phyloP scores from a whole-genome alignment of 2,797 vertebrate genomes.

The Benthosema pterotum region DNA sequence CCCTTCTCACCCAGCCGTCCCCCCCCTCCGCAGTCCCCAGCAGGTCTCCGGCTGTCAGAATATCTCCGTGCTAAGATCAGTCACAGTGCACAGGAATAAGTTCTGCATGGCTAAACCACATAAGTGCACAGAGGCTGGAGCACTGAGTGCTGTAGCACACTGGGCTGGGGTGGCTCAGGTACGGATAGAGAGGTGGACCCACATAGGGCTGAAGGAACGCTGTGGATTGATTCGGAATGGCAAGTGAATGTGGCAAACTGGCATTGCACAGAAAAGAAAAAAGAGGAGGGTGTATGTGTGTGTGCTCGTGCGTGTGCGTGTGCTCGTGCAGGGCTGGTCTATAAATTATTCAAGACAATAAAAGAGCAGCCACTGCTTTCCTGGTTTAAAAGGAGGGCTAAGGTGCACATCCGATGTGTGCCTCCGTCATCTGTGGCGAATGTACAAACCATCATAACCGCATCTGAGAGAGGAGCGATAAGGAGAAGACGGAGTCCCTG shows the following conservation, averaged over 20 bases:
- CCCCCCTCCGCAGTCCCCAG: conserved; percentile 17
- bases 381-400: conserved; percentile 16
- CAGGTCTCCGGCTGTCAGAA: conserved; percentile 48
- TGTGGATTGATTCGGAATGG: conserved; percentile 49
- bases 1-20: neutral
- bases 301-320: neutral
- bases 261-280: conserved; percentile 19
- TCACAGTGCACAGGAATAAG: conserved; percentile 55
- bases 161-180: conserved; percentile 53
- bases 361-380: conserved; percentile 42
- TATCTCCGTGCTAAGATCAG: conserved; percentile 59
- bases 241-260: conserved; percentile 30
- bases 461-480: too few relatives aligned
- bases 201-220: conserved; percentile 29
- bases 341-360: conserved; percentile 61
- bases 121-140: conserved; percentile 42
- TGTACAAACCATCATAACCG: too few relatives aligned
- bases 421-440: too few relatives aligned
- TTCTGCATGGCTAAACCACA: conserved; percentile 67
- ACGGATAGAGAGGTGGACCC: conserved; percentile 55
- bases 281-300: conserved; percentile 5
- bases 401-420: conserved; percentile 30
- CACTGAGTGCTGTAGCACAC: conserved; percentile 44
- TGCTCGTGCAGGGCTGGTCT: conserved; percentile 33
- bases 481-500: too few relatives aligned